Base-by-base conservation (phyloP, 2,113 vertebrate genomes). In the Muntiacus muntjak region DNA sequence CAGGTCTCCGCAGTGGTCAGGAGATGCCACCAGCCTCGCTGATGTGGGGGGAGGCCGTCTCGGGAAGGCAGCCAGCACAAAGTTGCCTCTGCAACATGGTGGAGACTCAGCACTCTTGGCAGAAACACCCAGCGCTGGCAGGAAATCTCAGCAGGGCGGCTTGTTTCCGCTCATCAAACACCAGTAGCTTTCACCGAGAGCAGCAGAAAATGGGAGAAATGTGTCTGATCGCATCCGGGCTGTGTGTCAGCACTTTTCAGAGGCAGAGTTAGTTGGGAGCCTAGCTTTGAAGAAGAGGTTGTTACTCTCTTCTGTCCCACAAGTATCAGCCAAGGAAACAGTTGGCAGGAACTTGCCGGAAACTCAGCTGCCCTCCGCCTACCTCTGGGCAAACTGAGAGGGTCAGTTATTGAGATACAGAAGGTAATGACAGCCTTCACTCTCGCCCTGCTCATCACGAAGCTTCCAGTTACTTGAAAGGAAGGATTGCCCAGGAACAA, bases 81-180 rank as follows among this genome's bases (percentile, higher is more conserved):
- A 98, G 94, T 54, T 98, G 50, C 52, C 95, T 96, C 95, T 98
- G 98, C 98, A 96, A 89, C 84, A 95, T 5, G 62, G 96, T 54
- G 86, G 97, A 83, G 52, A 45, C 98, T 98, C 97, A 97, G 96
- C 86, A 98, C 79, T 97, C 87, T 93, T 98, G 97, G 97, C 98
- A 98, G 97, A 96, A 98, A 98, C 96, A 97, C 97, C 97, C 98
- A 98, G 98, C 93, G 94, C 92, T 97, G 93, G 95, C 92, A 97
- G 95, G 89, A 86, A 97, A 86, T 98, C 98, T 96, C 98, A 98
- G 98, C 92, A 91, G 98, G 98, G 95, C 97, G 87, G 97, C 98
- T 99, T 98, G 98, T 99, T 99, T 98, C 96, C 92, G 97, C 88
- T 99, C 98, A 98, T 99, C 98, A 99, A 98, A 97, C 97, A 98